A percentile compares a stretch with the other conserved stretches of the same genome.
phyloP scores from a whole-genome alignment of 2,797 vertebrate species.

The Tokudaia tokunoshimensis region DNA sequence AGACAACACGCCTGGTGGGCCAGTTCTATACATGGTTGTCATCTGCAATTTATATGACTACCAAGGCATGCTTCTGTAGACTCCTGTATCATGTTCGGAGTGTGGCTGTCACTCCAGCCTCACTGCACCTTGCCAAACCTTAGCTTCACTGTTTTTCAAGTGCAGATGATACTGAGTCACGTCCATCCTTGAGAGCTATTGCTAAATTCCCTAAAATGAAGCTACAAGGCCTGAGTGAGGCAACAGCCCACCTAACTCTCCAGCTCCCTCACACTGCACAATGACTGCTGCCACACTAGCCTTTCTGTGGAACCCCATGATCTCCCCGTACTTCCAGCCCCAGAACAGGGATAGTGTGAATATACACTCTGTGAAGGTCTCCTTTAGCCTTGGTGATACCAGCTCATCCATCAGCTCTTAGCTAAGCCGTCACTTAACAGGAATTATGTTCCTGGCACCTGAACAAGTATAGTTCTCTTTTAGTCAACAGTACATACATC shows the following conservation, averaged over 20 bases:
- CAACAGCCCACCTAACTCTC: neutral
- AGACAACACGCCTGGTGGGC: constrained; percentile 56
- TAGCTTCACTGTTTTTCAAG: constrained; percentile 4
- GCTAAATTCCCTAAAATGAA: neutral
- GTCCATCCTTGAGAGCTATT: neutral
- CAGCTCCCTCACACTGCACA: rapidly evolving
- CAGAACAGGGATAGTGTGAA: neutral
- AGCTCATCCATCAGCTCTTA: neutral
- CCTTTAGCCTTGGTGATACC: neutral
- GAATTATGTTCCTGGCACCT: neutral
- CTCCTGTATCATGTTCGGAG: constrained; percentile 15
- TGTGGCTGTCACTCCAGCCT: neutral
- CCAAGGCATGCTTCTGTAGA: constrained; percentile 21
- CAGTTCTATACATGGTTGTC: constrained; percentile 63
- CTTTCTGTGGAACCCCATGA: neutral
- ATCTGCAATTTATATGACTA: constrained; percentile 40
- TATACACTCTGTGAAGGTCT: neutral
- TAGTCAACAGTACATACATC: neutral
- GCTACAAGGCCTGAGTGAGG: neutral
- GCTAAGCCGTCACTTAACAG: neutral
- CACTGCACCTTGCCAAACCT: neutral
- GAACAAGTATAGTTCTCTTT: neutral
- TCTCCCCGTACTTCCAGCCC: neutral
- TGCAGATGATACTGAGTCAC: neutral
- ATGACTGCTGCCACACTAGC: neutral